A percentile compares a stretch with the other conserved stretches of the same genome.
These are phyloP conservation scores for Isurus oxyrinchus DNA, from an alignment of 2,113 vertebrate species.

Conservation along the genomic window DNA sequence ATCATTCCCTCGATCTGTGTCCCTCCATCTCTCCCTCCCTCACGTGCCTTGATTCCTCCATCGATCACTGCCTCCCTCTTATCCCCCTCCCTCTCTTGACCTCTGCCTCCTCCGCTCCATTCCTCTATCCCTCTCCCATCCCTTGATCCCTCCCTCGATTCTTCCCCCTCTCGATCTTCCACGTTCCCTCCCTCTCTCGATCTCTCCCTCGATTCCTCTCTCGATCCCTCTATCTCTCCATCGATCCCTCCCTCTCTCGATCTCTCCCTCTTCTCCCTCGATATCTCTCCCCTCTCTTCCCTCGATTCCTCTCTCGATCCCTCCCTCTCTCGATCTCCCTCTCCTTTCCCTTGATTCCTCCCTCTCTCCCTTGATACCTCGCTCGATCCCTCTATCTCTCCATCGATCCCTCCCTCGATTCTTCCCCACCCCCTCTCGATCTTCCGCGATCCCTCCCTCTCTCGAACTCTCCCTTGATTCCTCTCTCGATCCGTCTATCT, in stretches of 20 bases:
- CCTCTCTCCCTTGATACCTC: too few relatives aligned
- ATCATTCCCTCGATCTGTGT: background rate
- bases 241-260: background rate
- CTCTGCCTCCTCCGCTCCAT: background rate
- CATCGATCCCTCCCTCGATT: too few relatives aligned
- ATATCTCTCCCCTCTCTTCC: background rate
- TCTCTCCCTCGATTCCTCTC: background rate
- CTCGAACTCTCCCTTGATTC: too few relatives aligned
- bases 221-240: background rate
- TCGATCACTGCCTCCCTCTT: background rate
- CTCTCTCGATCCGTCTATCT: too few relatives aligned
- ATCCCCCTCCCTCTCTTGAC: background rate
- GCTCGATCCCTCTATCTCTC: too few relatives aligned
- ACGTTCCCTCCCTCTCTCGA: background rate
- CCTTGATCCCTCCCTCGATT: background rate
- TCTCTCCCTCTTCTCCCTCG: too few relatives aligned
- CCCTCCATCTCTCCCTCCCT: background rate
- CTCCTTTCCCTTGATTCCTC: background rate
- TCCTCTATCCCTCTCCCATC: background rate
- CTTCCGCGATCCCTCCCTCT: background rate
- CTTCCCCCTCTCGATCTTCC: background rate
- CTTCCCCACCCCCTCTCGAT: too few relatives aligned
- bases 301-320: too few relatives aligned
- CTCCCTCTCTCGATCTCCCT: too few relatives aligned
- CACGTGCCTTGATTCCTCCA: background rate